These are phyloP conservation scores for Acheta domesticus DNA, from an alignment of 2,888 invertebrate species.

Conservation along the genomic window DNA sequence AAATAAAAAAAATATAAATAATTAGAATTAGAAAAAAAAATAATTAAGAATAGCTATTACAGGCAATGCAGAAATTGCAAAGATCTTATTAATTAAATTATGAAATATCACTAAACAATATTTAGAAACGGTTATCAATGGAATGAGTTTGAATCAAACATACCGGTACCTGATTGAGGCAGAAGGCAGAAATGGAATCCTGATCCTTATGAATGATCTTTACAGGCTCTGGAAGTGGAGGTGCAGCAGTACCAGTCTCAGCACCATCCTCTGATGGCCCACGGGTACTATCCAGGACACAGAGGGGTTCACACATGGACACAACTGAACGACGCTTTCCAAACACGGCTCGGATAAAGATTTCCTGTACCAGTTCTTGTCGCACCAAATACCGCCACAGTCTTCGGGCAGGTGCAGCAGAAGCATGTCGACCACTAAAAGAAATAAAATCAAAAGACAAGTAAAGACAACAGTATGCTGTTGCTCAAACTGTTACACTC, in stretches of 20 bases:
- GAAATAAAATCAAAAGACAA: not conserved
- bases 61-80: too few relatives aligned
- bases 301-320: constrained; percentile 45
- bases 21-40: too few relatives aligned
- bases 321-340: constrained; percentile 66
- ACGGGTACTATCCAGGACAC: constrained; percentile 26
- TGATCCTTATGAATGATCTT: constrained; percentile 98
- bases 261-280: constrained; percentile 35
- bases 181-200: constrained; percentile 96
- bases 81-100: too few relatives aligned
- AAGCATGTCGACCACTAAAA: constrained; percentile 58
- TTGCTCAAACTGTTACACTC: not conserved
- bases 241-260: constrained; percentile 30
- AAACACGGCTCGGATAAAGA: constrained; percentile 94
- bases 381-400: constrained; percentile 91
- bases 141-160: too few relatives aligned
- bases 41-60: too few relatives aligned
- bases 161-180: constrained; percentile 76
- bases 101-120: too few relatives aligned
- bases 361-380: constrained; percentile 88
- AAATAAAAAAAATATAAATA: too few relatives aligned
- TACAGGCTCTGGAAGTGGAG: constrained; percentile 68
- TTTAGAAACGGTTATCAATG: too few relatives aligned
- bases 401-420: constrained; percentile 73
- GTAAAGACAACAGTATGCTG: not conserved